Base-by-base conservation (phyloP, 1,140 invertebrate genomes). In the Macrostomum lignano region DNA sequence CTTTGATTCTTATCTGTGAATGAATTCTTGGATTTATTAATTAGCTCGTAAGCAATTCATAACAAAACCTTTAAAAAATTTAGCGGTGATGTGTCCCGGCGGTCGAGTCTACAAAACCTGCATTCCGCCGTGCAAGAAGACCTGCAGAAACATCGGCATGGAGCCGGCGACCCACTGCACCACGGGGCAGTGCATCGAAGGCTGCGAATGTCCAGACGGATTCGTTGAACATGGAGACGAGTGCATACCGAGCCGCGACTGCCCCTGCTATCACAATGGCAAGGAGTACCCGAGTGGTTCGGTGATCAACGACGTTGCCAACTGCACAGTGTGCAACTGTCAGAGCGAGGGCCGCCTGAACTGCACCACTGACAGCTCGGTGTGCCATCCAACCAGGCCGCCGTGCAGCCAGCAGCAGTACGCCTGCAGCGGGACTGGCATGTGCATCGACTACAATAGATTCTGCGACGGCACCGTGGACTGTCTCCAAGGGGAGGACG, bases 151-250 rank as follows among this genome's bases (percentile, higher is more conserved):
- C 49, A 49, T 72, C n/a, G 47, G 58, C 1, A 49, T 70, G 63
- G 25, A 55, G 66, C 26, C 45, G 17, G 45, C 51, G 21, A 42
- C 51, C 2, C 43, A 48, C 30, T 73, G 71, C 47, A 58, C 52
- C 26, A 54, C 59, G 2, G 55, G 66, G 73, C 22, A 62, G 20
- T 82, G 76, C 46, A 69, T 75, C 0, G 76, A 81, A 51, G 77
- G 77, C 1, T 84, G 77, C 51, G 73, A 74, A 38, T 84, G 77
- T 50, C 72, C 73, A 0, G 52, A 62, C 21, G 75, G 73, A 13
- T 60, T 70, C 47, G 67, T 73, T 2, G 70, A 40, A 59, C 63
- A 17, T 5, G 19, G 19, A 14, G 71, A 70, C 7, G 63, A 68
- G 31, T 79, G 75, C 45, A 65, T 78, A 24, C 69, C 68, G 1